These are phyloP conservation scores for Deroplatys truncata DNA, from an alignment of 2,888 invertebrate genomes.

Conservation along the genomic window DNA sequence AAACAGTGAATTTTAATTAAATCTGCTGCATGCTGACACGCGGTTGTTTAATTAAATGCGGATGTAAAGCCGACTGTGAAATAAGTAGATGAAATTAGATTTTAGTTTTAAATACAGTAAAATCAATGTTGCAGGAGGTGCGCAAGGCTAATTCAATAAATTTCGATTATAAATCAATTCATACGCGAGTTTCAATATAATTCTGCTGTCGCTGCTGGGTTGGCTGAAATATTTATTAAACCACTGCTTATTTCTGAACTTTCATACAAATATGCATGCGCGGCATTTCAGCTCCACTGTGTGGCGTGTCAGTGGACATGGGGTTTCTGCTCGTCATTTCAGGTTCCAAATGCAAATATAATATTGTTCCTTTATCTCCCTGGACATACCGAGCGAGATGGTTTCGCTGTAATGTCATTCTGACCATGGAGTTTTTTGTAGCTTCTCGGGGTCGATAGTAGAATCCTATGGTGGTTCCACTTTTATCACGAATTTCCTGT, in stretches of 20 bases:
- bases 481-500: too few relatives aligned
- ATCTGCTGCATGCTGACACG: not conserved
- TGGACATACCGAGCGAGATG: too few relatives aligned
- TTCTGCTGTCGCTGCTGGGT: not conserved
- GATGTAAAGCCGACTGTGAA: not conserved
- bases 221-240: not conserved
- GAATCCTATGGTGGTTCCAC: too few relatives aligned
- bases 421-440: too few relatives aligned
- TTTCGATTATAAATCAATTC: not conserved
- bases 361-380: too few relatives aligned
- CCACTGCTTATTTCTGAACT: not conserved
- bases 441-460: too few relatives aligned
- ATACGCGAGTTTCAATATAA: not conserved
- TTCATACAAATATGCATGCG: not conserved
- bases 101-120: not conserved
- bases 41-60: not conserved
- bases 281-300: too few relatives aligned
- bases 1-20: not conserved
- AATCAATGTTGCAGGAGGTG: not conserved
- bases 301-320: too few relatives aligned
- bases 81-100: not conserved
- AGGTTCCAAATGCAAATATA: too few relatives aligned
- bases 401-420: too few relatives aligned
- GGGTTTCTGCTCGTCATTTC: too few relatives aligned
- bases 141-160: not conserved